Conservation (phyloP, 2,113 vertebrate genomes). For the Gnathonemus longibarbis region DNA sequence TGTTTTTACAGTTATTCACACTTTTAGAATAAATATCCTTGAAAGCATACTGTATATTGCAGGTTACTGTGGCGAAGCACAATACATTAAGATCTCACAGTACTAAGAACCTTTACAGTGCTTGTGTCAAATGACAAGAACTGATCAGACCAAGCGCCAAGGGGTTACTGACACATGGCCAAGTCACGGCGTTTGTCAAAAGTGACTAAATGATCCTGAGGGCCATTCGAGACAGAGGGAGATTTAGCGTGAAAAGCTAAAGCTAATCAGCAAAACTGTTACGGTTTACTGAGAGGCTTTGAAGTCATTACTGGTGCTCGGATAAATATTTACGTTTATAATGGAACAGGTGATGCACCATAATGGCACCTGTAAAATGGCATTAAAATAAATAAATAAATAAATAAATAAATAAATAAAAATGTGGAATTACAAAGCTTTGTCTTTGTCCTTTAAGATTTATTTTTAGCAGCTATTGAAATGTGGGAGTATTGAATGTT, state of each 20-base stretch:
- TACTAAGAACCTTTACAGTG: slow-evolving; percentile 44
- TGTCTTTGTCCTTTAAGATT: neutral
- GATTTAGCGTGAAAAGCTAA: slow-evolving; percentile 31
- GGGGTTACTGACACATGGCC: slow-evolving; percentile 51
- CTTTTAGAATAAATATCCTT: neutral
- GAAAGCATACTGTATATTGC: neutral
- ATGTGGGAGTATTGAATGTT: neutral
- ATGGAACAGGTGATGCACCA: neutral
- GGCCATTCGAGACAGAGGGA: slow-evolving; percentile 38
- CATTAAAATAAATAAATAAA: neutral
- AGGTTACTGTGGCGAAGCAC: neutral
- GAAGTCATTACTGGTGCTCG: neutral
- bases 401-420: neutral
- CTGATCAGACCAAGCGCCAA: slow-evolving; percentile 52
- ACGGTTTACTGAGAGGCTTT: neutral
- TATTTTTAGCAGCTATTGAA: neutral
- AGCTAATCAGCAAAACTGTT: slow-evolving; percentile 50
- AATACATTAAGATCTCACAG: slow-evolving; percentile 19
- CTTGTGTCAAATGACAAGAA: slow-evolving; percentile 46
- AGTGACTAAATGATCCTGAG: slow-evolving; percentile 49
- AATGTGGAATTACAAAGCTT: neutral
- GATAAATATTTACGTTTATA: neutral
- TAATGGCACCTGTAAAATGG: neutral
- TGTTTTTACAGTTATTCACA: neutral
- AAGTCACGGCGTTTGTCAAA: slow-evolving; percentile 52